These are phyloP conservation scores for Echeneis naucrates DNA, from an alignment of 2,797 vertebrate genomes.

Conservation along the genomic window DNA sequence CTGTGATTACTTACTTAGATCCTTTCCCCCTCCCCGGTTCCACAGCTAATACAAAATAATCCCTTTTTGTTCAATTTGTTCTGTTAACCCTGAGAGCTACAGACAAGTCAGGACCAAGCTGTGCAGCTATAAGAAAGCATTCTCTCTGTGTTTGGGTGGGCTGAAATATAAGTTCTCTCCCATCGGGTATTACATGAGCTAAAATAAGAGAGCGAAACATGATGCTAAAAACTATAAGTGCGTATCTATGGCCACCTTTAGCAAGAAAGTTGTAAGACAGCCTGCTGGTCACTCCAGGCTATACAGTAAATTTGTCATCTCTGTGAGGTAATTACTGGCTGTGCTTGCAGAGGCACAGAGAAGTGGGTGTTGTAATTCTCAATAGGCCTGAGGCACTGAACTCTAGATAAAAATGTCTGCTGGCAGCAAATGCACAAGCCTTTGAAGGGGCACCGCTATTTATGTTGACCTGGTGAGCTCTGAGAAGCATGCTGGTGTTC, in stretches of 20 bases:
- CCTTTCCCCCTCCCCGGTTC: constrained; percentile 39
- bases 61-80: constrained; percentile 67
- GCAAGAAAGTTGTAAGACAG: constrained; percentile 47
- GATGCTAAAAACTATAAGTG: constrained; percentile 40
- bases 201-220: constrained; percentile 63
- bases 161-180: constrained; percentile 51
- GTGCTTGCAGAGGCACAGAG: constrained; percentile 62
- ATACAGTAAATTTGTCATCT: constrained; percentile 70
- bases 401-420: constrained; percentile 56
- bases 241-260: constrained; percentile 29
- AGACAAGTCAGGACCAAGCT: constrained; percentile 78
- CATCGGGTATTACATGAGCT: constrained; percentile 43
- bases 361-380: constrained; percentile 67
- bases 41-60: constrained; percentile 72
- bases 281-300: constrained; percentile 48
- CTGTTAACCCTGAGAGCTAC: constrained; percentile 71
- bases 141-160: constrained; percentile 70
- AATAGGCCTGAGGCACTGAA: constrained; percentile 52
- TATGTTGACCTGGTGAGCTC: constrained; percentile 14
- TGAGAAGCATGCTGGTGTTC: constrained; percentile 31
- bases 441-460: constrained; percentile 62
- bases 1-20: constrained; percentile 42
- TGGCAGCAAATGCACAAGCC: constrained; percentile 36
- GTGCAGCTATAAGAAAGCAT: constrained; percentile 14
- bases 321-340: constrained; percentile 68